phyloP scores from a whole-genome alignment of 2,797 vertebrate species.

The Sparidentex hasta region DNA sequence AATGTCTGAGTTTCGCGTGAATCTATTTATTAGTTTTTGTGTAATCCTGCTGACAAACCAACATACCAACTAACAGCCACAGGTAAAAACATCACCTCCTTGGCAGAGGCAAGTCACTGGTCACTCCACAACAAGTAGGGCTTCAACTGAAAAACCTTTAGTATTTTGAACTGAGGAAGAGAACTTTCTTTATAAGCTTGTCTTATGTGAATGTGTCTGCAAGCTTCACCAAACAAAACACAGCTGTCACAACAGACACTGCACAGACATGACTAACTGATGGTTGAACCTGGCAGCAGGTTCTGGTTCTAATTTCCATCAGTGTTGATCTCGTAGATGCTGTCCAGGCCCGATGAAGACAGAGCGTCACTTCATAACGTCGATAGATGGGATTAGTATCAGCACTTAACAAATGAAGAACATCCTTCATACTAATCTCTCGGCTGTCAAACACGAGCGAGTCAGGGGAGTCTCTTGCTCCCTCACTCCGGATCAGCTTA shows the following conservation, averaged over 20 bases:
- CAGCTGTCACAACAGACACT: background rate
- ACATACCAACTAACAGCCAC: too few relatives aligned
- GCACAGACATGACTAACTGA: constrained; percentile 46
- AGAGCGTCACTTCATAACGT: constrained; percentile 72
- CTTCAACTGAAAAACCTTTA: background rate
- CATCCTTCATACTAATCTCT: constrained; percentile 80
- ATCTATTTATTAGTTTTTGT: too few relatives aligned
- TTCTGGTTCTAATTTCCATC: constrained; percentile 75
- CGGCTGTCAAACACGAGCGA: constrained; percentile 66
- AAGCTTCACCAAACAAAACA: background rate
- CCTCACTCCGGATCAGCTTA: constrained; percentile 68
- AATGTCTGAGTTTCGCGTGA: too few relatives aligned
- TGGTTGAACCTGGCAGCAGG: constrained; percentile 43
- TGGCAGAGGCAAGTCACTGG: background rate
- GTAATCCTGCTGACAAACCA: too few relatives aligned
- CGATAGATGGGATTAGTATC: constrained; percentile 75
- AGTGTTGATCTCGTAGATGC: constrained; percentile 57
- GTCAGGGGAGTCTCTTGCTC: constrained; percentile 52
- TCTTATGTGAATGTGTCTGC: background rate
- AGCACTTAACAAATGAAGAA: constrained; percentile 82
- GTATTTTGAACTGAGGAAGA: background rate
- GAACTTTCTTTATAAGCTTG: background rate
- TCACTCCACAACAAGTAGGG: background rate
- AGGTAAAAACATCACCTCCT: too few relatives aligned
- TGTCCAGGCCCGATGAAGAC: constrained; percentile 64